Evolutionary conservation across 2,888 invertebrate species (phyloP).

Genomic region (Serrognathus titanus): DNA sequence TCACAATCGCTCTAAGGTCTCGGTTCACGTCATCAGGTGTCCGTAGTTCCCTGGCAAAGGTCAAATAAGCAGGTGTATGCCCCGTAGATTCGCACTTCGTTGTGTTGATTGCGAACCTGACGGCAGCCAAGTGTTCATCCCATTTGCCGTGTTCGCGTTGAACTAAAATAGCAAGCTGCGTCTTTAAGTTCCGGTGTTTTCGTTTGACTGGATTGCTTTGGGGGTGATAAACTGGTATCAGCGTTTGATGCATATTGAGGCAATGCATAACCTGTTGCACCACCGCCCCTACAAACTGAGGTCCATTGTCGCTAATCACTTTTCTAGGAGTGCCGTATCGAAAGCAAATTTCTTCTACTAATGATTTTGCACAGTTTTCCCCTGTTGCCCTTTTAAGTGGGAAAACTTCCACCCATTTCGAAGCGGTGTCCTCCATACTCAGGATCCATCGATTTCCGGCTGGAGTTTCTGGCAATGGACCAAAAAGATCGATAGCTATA

Average conservation of each 20-base stretch:
- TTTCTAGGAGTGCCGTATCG: too few species aligned
- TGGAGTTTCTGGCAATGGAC: too few species aligned
- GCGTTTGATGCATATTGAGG: neutral
- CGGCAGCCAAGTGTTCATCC: slow-evolving; percentile 24
- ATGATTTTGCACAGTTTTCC: neutral
- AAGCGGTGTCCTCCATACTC: too few species aligned
- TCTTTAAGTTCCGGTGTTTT: neutral
- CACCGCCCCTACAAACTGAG: neutral
- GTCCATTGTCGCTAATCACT: neutral
- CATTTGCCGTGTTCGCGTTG: slow-evolving; percentile 4
- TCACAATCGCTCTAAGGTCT: slow-evolving; percentile 28
- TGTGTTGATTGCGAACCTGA: slow-evolving; percentile 33
- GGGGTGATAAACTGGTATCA: too few species aligned
- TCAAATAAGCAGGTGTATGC: slow-evolving; percentile 29
- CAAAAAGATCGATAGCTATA: too few species aligned
- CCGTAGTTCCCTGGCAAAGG: slow-evolving; percentile 31
- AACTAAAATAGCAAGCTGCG: neutral
- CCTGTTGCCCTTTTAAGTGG: neutral
- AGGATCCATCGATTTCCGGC: too few species aligned
- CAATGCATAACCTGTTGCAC: neutral
- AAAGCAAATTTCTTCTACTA: neutral
- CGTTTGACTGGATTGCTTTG: neutral
- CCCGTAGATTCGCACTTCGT: slow-evolving; percentile 26
- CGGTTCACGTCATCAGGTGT: slow-evolving; percentile 31
- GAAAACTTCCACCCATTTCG: too few species aligned